Evolutionary conservation across 1,140 invertebrate species (phyloP), one percentile per base, ranked within the genome.

Genomic region (Drosophila setifemur): DNA sequence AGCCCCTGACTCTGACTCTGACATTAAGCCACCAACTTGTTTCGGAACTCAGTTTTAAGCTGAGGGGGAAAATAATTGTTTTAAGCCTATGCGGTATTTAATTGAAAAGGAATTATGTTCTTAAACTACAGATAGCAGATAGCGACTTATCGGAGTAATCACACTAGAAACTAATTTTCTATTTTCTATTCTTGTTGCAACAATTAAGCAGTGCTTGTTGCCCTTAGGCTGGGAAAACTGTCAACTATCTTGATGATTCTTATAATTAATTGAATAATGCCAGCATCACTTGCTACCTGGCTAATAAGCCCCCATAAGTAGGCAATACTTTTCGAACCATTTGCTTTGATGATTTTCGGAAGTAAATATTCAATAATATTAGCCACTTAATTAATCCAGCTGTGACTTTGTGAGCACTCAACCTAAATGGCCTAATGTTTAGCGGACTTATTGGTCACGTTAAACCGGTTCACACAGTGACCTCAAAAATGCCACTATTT

Each of bases 81-180:
- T 37, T 69, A 37, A 35, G 49, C 26, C 44, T 47, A 33, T 12
- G 61, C 42, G 61, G 61, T 58, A 28, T 63, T 75, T 75, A 75
- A 75, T 75, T 70, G 67, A 58, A 75, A 75, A 75, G 48, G 75
- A 75, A 75, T 75, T 75, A 52, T 49, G 47, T 19, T 33, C 21
- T 25, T 28, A 72, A 75, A 49, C 63, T 50, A 33, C 18, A n/a
- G n/a, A n/a, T n/a, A n/a, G n/a, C n/a, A n/a, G n/a, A n/a, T n/a
- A n/a, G n/a, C n/a, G n/a, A n/a, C n/a, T n/a, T n/a, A n/a, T n/a
- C n/a, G n/a, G n/a, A n/a, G n/a, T n/a, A 18, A 16, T 18, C 33
- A 7, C 33, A 7, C 7, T 37, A 12, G 14, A 37, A 37, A n/a
- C n/a, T n/a, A n/a, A n/a, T n/a, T 37, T 18, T 6, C 33, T 16